Conservation (phyloP, 2,797 vertebrate species). For the Pogonophryne albipinna region DNA sequence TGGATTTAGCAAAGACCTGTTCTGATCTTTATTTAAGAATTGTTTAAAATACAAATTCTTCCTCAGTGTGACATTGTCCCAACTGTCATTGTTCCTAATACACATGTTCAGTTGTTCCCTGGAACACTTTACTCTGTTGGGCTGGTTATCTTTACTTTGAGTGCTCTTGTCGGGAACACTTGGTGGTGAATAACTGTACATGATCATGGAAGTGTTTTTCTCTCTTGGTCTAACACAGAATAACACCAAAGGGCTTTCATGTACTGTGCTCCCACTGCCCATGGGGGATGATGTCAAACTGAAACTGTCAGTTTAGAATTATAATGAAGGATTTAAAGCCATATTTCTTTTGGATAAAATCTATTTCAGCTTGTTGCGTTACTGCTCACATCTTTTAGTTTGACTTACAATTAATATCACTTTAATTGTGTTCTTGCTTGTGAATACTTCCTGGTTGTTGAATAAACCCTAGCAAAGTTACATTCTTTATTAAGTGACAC, state of each 20-base stretch:
- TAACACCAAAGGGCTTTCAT: slow-evolving; percentile 65
- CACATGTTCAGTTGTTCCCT: slow-evolving; percentile 18
- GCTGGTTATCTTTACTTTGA: slow-evolving; percentile 6
- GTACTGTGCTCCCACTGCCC: slow-evolving; percentile 49
- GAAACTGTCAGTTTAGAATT: slow-evolving; percentile 51
- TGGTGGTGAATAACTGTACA: slow-evolving; percentile 46
- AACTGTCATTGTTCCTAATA: not conserved
- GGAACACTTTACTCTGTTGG: slow-evolving; percentile 7
- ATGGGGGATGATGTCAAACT: slow-evolving; percentile 43
- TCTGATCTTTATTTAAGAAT: slow-evolving; percentile 1
- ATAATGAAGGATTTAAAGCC: slow-evolving; percentile 50
- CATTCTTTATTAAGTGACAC: slow-evolving; percentile 6
- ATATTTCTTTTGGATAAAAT: slow-evolving; percentile 49
- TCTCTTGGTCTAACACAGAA: slow-evolving; percentile 56
- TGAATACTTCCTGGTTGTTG: slow-evolving; percentile 23
- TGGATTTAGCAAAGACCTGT: not conserved
- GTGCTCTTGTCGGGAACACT: slow-evolving; percentile 15
- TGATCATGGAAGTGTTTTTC: slow-evolving; percentile 34
- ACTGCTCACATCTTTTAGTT: slow-evolving; percentile 1
- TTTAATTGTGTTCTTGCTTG: slow-evolving; percentile 33
- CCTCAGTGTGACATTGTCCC: slow-evolving; percentile 18
- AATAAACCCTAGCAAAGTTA: not conserved
- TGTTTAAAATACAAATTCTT: slow-evolving; percentile 14
- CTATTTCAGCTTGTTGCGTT: slow-evolving; percentile 22
- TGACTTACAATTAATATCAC: slow-evolving; percentile 16